Base-by-base conservation (phyloP, 1,140 invertebrate genomes). In the Megalopta genalis region DNA sequence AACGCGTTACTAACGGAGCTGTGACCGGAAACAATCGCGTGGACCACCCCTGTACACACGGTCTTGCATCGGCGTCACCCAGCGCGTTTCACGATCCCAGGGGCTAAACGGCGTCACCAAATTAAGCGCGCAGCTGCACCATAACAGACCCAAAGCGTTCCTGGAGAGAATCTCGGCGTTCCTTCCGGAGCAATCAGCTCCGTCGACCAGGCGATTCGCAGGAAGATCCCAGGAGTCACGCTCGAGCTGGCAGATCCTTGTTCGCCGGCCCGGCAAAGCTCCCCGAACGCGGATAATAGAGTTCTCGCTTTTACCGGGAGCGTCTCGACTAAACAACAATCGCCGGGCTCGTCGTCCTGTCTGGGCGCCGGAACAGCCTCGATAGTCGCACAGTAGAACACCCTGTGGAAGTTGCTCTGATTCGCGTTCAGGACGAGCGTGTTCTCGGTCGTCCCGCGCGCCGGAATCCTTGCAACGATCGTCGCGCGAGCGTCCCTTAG, bases 391-490 rank as follows among this genome's bases (percentile, higher is more conserved):
- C 49, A 16, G 14, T 1, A 18, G 49, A 16, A 1, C 18, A 52
- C 14, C 12, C 49, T 8, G 16, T 21, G 49, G 14, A 16, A 52
- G 14, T 21, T 21, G 18, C 49, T 46, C 10, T 14, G 42, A 46
- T 46, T 46, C 42, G 42, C 42, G 10, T n/a, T n/a, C n/a, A 4
- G 12, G 9, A 46, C 42, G 42, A 46, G 42, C 42, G 42, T 46
- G 10, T 12, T 14, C 10, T 46, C 14, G 42, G 42, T 46, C 65
- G 16, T 62, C 3, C 54, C 66, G 54, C 67, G 68, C 57, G 71
- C 59, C 64, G 21, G 73, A 70, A 85, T 85, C 82, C 68, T 46
- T 2, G 42, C 42, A 21, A 25, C 52, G 49, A 79, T 37, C 66
- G 3, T 14, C 54, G 42, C 46, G 46, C 60, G 66, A 27, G 71